Percentiles rank a stretch among this genome's conserved stretches.
Conservation (phyloP, 2,888 invertebrate species). For the Xestia xanthographa region DNA sequence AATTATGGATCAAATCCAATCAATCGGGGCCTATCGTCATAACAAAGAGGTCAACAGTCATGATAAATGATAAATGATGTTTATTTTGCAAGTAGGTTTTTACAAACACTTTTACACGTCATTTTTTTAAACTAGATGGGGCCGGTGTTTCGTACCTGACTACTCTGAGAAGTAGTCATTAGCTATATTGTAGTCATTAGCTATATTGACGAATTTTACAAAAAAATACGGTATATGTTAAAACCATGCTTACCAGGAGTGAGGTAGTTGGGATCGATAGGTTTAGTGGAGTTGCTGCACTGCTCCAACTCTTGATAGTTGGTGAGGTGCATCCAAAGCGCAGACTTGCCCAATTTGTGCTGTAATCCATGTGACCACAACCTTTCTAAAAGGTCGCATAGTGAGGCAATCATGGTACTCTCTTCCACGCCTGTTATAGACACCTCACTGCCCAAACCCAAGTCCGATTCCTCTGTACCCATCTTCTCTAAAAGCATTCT, state of each 20-base stretch:
- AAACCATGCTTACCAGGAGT: slow-evolving; percentile 85
- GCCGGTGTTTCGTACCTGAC: no score
- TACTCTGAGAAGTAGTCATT: no score
- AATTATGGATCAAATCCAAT: not conserved
- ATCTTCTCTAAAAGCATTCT: slow-evolving; percentile 99
- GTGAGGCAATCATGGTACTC: slow-evolving; percentile 98
- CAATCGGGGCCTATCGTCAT: not conserved
- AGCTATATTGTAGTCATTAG: no score
- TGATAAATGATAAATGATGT: no score
- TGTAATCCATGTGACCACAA: slow-evolving; percentile 99
- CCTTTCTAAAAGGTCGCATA: slow-evolving; percentile 98
- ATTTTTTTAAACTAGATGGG: no score
- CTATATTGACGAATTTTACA: not conserved
- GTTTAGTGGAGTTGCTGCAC: slow-evolving; percentile 88
- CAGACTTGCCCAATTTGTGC: slow-evolving; percentile 98
- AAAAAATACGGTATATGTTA: not conserved
- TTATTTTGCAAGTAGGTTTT: no score
- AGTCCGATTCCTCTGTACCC: slow-evolving; percentile 98
- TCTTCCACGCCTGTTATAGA: slow-evolving; percentile 96
- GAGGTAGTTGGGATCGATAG: slow-evolving; percentile 89
- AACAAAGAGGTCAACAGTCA: not conserved
- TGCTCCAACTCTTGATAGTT: slow-evolving; percentile 97
- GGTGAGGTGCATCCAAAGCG: slow-evolving; percentile 98
- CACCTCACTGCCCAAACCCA: slow-evolving; percentile 96
- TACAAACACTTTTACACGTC: no score